These are phyloP conservation scores for Montipora sp. DNA, from an alignment of 64 coral and sea anemone species.

Conservation along the genomic window DNA sequence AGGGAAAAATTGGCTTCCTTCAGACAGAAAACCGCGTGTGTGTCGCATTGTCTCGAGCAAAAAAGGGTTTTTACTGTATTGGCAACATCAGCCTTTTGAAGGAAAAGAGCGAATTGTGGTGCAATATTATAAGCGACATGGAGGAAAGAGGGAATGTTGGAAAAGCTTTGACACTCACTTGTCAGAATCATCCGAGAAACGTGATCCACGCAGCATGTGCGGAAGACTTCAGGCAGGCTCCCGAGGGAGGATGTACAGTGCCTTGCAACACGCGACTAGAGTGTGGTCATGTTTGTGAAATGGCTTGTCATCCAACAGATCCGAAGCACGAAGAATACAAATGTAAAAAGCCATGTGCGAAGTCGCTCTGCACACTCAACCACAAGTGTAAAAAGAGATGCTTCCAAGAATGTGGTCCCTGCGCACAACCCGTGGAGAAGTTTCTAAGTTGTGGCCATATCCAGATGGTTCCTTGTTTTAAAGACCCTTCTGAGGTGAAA, in stretches of 20 bases:
- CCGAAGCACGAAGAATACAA: conserved; percentile 48
- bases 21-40: conserved; percentile 82
- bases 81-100: conserved; percentile 74
- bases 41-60: conserved; percentile 87
- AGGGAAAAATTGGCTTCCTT: conserved; percentile 89
- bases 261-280: conserved; percentile 37
- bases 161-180: conserved; percentile 29
- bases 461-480: conserved; percentile 38
- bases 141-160: conserved; percentile 64
- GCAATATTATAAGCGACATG: conserved; percentile 63
- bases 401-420: conserved; percentile 57
- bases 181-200: conserved; percentile 64
- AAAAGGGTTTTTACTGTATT: conserved; percentile 85
- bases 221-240: conserved; percentile 67
- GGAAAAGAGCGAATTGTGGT: conserved; percentile 65
- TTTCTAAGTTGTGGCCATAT: conserved; percentile 46
- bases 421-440: conserved; percentile 22
- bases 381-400: conserved; percentile 65
- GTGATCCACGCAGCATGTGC: conserved; percentile 53
- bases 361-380: conserved; percentile 16
- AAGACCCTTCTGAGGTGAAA: background rate
- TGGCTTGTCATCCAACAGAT: conserved; percentile 58
- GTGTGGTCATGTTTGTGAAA: conserved; percentile 78
- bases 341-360: conserved; percentile 43
- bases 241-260: conserved; percentile 57